Conservation (phyloP, 1,140 invertebrate species). For the Aphidius ervi region DNA sequence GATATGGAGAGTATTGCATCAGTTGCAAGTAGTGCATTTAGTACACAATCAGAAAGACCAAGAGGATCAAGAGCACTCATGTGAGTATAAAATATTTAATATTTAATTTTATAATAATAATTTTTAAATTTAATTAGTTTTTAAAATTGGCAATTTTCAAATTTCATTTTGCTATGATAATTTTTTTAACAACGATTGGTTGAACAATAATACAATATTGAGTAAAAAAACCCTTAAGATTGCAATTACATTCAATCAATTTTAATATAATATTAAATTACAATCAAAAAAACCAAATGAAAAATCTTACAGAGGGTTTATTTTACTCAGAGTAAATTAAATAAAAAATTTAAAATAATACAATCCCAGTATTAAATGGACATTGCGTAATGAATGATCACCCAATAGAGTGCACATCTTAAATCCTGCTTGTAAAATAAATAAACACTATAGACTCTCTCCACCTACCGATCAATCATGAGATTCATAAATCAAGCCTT, state of each 20-base stretch:
- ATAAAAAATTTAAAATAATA: slow-evolving; percentile 14
- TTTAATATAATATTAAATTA: neutral
- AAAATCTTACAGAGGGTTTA: too few species aligned
- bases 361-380: slow-evolving; percentile 47
- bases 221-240: slow-evolving; percentile 1
- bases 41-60: slow-evolving; percentile 84
- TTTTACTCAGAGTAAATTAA: too few species aligned
- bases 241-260: slow-evolving; percentile 1
- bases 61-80: slow-evolving; percentile 66
- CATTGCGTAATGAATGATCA: slow-evolving; percentile 40
- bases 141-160: neutral
- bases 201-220: neutral
- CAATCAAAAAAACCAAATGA: too few species aligned
- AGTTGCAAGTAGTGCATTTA: slow-evolving; percentile 85
- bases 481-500: too few species aligned
- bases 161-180: too few species aligned
- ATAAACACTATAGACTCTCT: slow-evolving; percentile 25
- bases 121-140: neutral
- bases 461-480: slow-evolving; percentile 10
- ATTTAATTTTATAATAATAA: neutral
- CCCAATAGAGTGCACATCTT: slow-evolving; percentile 9
- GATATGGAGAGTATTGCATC: slow-evolving; percentile 85
- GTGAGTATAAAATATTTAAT: slow-evolving; percentile 51
- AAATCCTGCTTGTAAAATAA: slow-evolving; percentile 12
- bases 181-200: neutral